Conservation (phyloP, 2,113 vertebrate genomes). For the Bambusicola thoracicus region DNA sequence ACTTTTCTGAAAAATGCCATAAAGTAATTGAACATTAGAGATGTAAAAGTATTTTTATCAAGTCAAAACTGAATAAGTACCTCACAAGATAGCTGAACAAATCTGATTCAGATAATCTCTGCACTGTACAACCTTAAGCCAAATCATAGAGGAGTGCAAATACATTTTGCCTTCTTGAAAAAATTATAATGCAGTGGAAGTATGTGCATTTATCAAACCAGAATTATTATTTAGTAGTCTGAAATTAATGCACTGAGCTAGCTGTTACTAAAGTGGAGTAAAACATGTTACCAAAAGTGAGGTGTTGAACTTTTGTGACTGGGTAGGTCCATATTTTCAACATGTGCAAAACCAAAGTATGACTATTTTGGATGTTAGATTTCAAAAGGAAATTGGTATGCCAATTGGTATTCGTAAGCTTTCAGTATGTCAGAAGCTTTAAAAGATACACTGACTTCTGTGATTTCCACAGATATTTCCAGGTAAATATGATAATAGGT, state of each 20-base stretch:
- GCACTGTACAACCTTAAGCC: neutral
- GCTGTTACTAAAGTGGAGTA: neutral
- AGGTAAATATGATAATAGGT: neutral
- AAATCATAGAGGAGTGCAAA: accelerated
- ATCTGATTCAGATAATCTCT: neutral
- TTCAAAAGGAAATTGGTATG: neutral
- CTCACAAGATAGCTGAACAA: neutral
- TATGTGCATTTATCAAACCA: neutral
- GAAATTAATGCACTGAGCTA: neutral
- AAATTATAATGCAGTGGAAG: neutral
- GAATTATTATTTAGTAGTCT: neutral
- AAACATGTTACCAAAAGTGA: neutral
- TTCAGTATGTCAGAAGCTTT: neutral
- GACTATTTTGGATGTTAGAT: neutral
- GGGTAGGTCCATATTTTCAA: neutral
- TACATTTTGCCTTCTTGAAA: neutral
- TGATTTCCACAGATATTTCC: neutral
- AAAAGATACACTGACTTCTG: neutral
- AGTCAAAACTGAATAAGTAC: neutral
- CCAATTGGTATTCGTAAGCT: too few species aligned
- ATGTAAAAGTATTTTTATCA: neutral
- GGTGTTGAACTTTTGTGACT: neutral
- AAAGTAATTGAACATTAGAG: neutral
- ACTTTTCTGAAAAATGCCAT: neutral
- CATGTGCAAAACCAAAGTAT: neutral